Conservation (phyloP, 2,797 vertebrate species). For the Furcifer pardalis region DNA sequence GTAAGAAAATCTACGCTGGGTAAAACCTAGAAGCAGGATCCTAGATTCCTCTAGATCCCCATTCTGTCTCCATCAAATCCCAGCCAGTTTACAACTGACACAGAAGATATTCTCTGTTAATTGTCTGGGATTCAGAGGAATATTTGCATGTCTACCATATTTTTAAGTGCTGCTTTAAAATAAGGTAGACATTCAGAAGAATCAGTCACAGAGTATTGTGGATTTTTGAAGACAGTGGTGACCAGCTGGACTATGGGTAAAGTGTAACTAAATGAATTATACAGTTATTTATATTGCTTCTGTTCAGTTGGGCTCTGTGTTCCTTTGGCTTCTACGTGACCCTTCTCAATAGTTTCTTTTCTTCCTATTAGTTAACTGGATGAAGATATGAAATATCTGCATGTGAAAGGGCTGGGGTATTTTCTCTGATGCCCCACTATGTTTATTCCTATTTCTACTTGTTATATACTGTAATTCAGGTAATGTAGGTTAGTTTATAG, state of each 20-base stretch:
- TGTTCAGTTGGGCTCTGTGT: not conserved
- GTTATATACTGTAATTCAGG: not conserved
- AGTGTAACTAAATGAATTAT: not conserved
- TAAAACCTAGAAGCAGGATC: too few species aligned
- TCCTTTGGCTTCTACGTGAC: not conserved
- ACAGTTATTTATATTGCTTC: not conserved
- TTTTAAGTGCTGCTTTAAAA: not conserved
- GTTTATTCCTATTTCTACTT: not conserved
- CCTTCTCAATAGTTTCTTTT: not conserved
- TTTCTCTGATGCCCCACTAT: not conserved
- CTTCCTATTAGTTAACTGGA: not conserved
- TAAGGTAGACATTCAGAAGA: not conserved
- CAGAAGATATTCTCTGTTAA: not conserved
- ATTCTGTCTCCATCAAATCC: not conserved
- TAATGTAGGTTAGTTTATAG: not conserved
- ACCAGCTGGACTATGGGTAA: not conserved
- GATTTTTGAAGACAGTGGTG: not conserved
- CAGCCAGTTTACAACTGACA: not conserved
- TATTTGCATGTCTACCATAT: not conserved
- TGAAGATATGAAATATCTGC: not conserved
- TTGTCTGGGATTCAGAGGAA: not conserved
- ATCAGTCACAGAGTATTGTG: not conserved
- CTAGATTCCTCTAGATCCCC: not conserved
- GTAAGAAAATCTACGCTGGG: too few species aligned
- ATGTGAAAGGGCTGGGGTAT: not conserved